Conservation (phyloP, 2,888 invertebrate species). For the Latheticus oryzae region DNA sequence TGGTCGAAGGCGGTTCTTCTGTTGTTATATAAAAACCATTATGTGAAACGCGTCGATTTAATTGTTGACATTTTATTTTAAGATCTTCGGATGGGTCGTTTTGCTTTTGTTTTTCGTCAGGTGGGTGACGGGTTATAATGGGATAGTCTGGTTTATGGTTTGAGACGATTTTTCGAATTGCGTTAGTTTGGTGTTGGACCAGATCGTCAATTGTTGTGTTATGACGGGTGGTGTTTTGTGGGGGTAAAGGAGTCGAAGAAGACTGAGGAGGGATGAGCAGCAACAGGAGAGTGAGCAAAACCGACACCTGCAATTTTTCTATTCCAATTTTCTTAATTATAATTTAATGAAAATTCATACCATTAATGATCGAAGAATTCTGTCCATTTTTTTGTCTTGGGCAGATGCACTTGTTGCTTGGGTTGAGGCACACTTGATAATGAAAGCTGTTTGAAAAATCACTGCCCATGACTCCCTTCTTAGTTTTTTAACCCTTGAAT, state of each 20-base stretch:
- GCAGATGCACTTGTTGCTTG: constrained; percentile 37
- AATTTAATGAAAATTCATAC: no score
- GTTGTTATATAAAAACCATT: constrained; percentile 56
- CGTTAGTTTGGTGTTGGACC: constrained; percentile 59
- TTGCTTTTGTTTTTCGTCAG: constrained; percentile 44
- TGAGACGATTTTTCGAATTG: constrained; percentile 59
- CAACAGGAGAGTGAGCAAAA: no score
- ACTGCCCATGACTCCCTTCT: constrained; percentile 64
- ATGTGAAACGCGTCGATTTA: constrained; percentile 42
- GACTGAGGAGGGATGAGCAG: no score
- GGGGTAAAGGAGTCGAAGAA: constrained; percentile 3
- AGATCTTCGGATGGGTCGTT: constrained; percentile 53
- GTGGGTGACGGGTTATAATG: constrained; percentile 46
- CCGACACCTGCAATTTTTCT: constrained; percentile 13
- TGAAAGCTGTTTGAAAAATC: constrained; percentile 59
- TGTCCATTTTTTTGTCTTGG: constrained; percentile 4
- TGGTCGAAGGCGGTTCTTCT: constrained; percentile 44
- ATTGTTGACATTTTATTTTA: constrained; percentile 56
- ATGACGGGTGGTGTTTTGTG: constrained; percentile 1
- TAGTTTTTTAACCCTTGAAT: constrained; percentile 65
- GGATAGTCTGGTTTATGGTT: constrained; percentile 51
- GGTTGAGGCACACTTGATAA: constrained; percentile 37
- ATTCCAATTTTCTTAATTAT: no score
- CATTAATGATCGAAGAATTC: no score
- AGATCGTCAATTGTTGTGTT: constrained; percentile 55